Evolutionary conservation across 2,888 invertebrate genomes (phyloP).

Genomic region (Troides oblongomaculatus): DNA sequence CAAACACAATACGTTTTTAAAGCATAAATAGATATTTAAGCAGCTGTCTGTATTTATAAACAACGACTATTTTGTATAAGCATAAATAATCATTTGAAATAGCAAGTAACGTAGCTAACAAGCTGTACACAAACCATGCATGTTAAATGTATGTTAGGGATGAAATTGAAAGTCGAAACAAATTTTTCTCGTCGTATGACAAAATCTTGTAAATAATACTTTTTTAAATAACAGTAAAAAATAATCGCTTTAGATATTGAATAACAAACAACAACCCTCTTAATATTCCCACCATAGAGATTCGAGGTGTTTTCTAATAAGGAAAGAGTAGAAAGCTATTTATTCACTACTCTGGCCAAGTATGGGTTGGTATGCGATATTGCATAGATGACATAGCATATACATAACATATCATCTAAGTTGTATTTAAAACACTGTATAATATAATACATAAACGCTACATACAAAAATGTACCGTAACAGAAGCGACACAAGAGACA

Average conservation of each 20-base stretch:
- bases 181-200: not conserved
- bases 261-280: no score
- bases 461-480: constrained; percentile 15
- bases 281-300: no score
- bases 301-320: no score
- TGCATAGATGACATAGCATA: not conserved
- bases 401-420: not conserved
- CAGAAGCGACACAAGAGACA: constrained; percentile 2
- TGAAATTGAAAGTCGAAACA: not conserved
- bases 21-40: not conserved
- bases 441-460: constrained; percentile 1
- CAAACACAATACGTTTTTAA: no score
- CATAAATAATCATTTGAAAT: not conserved
- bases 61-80: not conserved
- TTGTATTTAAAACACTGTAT: not conserved
- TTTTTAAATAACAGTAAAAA: not conserved
- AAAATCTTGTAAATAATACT: not conserved
- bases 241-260: not conserved
- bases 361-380: not conserved
- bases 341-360: no score
- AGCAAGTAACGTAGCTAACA: not conserved
- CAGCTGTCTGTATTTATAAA: not conserved
- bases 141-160: not conserved
- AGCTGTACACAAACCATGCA: constrained; percentile 3
- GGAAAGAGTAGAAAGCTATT: no score